These are phyloP conservation scores for Sprattus sprattus DNA, from an alignment of 2,113 vertebrate genomes.

Conservation along the genomic window DNA sequence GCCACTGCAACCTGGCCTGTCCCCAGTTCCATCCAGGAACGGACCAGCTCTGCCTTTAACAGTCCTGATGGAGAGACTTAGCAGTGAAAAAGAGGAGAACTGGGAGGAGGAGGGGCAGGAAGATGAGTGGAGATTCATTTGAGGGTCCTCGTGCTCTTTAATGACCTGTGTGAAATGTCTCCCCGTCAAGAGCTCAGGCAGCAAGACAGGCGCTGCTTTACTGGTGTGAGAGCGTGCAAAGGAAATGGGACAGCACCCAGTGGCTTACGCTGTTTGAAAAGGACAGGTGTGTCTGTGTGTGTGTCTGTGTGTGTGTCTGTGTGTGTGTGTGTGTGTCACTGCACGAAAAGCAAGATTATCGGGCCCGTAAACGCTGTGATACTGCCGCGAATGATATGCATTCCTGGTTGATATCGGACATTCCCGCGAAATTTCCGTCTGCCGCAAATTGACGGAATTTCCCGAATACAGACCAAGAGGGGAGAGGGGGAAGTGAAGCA, in stretches of 20 bases:
- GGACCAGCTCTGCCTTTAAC: neutral
- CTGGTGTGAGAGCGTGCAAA: neutral
- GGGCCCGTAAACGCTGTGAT: too few species aligned
- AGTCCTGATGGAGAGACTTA: neutral
- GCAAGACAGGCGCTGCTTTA: neutral
- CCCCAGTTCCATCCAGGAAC: neutral
- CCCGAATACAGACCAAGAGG: too few species aligned
- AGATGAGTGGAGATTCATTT: neutral
- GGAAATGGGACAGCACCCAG: slow-evolving; percentile 6
- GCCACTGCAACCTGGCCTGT: neutral
- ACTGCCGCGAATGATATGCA: too few species aligned
- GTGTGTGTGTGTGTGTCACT: neutral
- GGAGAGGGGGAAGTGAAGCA: too few species aligned
- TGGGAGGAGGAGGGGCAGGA: neutral
- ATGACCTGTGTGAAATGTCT: neutral
- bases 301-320: neutral
- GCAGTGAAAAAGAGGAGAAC: neutral
- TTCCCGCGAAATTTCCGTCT: too few species aligned
- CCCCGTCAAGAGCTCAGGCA: neutral
- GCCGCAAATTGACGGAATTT: too few species aligned
- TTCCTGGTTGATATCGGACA: too few species aligned
- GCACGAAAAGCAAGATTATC: too few species aligned
- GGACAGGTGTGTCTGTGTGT: neutral
- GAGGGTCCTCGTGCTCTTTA: neutral
- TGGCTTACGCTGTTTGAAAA: neutral